A percentile compares a stretch with the other conserved stretches of the same genome.
Evolutionary conservation across 2,888 invertebrate genomes (phyloP).

Genomic region (Julus scanicus): DNA sequence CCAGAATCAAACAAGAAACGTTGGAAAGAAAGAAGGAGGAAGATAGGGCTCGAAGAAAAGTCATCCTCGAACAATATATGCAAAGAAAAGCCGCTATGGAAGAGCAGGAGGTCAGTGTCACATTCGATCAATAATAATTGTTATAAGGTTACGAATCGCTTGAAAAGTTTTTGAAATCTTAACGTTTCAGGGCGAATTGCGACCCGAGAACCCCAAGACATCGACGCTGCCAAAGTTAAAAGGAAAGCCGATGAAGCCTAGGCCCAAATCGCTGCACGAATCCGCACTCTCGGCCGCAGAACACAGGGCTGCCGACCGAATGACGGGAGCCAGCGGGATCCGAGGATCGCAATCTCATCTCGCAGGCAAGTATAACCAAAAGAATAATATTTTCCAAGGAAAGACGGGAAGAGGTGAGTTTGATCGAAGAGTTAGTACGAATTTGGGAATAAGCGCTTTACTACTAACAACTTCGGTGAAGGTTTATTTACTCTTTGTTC

Average conservation of each 20-base stretch:
- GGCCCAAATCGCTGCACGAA: slow-evolving; percentile 91
- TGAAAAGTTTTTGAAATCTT: not conserved
- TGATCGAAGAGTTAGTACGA: too few relatives aligned
- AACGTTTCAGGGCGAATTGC: slow-evolving; percentile 12
- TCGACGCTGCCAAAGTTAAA: slow-evolving; percentile 60
- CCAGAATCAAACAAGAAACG: slow-evolving; percentile 75
- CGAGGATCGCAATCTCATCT: slow-evolving; percentile 78
- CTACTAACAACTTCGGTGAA: not conserved
- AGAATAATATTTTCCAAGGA: slow-evolving; percentile 40
- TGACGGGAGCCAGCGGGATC: slow-evolving; percentile 52
- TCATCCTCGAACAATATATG: slow-evolving; percentile 92
- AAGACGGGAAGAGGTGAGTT: slow-evolving; percentile 25
- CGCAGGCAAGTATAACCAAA: slow-evolving; percentile 72
- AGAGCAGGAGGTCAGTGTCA: slow-evolving; percentile 69
- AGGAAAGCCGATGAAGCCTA: slow-evolving; percentile 69
- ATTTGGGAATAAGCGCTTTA: too few relatives aligned
- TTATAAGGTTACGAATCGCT: not conserved
- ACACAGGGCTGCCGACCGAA: slow-evolving; percentile 52
- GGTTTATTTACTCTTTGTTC: too few relatives aligned
- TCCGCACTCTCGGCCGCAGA: slow-evolving; percentile 56
- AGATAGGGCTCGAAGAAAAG: slow-evolving; percentile 85
- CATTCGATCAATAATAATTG: not conserved
- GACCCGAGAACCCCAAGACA: slow-evolving; percentile 55
- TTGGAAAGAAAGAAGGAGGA: slow-evolving; percentile 79
- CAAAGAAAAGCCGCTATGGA: slow-evolving; percentile 90